Percentiles rank a stretch among this genome's conserved stretches.
phyloP scores from a whole-genome alignment of 2,113 vertebrate genomes.

The Sterrhoptilus dennistouni region DNA sequence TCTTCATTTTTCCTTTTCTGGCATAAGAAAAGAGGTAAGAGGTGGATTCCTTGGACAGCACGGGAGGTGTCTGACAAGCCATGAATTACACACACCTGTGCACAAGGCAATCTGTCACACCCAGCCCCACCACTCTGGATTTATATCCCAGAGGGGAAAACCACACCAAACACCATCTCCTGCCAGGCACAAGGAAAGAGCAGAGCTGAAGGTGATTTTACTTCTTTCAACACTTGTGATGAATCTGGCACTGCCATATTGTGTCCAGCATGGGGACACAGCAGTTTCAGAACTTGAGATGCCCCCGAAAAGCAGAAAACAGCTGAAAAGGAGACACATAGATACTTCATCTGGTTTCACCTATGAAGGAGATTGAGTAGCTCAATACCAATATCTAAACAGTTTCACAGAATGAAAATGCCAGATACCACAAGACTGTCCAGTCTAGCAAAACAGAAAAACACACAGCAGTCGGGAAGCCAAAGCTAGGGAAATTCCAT shows the following conservation, averaged over 20 bases:
- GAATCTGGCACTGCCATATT: neutral
- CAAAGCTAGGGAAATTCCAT: neutral
- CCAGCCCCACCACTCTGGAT: neutral
- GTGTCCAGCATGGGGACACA: neutral
- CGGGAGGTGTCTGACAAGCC: neutral
- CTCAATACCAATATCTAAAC: neutral
- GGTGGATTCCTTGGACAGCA: neutral
- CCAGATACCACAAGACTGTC: neutral
- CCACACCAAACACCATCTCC: neutral
- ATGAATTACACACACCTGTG: neutral
- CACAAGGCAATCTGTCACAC: neutral
- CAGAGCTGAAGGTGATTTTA: neutral
- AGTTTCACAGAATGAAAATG: neutral
- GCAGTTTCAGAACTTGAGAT: neutral
- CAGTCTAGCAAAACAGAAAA: neutral
- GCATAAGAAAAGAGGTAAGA: neutral
- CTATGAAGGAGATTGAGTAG: neutral
- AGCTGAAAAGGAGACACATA: neutral
- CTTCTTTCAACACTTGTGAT: neutral
- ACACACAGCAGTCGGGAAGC: neutral
- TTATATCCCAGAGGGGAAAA: neutral
- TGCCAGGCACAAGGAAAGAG: fast-evolving
- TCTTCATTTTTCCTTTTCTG: neutral
- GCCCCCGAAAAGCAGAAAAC: neutral
- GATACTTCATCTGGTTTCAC: neutral